These are phyloP conservation scores for Conus canariensis DNA, from an alignment of 2,888 invertebrate species.

Conservation along the genomic window DNA sequence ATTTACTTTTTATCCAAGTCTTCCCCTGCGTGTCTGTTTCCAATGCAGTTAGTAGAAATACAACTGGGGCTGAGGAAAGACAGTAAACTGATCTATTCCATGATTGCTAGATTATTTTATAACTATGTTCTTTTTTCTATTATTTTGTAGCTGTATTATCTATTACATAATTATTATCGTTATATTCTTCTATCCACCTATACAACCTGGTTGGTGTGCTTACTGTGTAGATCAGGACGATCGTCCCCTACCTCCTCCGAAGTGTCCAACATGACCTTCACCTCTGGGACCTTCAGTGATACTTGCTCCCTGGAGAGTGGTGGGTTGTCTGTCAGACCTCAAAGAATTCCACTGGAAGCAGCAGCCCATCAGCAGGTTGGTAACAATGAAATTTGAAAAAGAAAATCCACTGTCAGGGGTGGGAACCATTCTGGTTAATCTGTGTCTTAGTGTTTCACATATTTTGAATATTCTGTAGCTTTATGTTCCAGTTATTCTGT, in stretches of 20 bases:
- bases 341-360: constrained; percentile 54
- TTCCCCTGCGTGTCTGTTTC: not conserved
- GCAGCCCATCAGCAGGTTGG: constrained; percentile 59
- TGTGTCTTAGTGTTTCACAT: not conserved
- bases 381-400: not conserved
- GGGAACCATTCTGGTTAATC: not conserved
- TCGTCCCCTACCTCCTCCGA: constrained; percentile 65
- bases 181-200: no score
- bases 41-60: no score
- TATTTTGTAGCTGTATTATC: no score
- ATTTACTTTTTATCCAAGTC: no score
- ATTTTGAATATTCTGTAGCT: not conserved
- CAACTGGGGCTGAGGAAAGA: no score
- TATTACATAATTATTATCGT: no score
- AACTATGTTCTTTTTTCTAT: no score
- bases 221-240: constrained; percentile 61
- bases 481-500: no score
- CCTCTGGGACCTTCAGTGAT: constrained; percentile 59
- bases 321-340: constrained; percentile 48
- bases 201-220: no score
- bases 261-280: constrained; percentile 58
- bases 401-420: no score
- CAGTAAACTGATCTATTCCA: no score
- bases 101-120: no score
- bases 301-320: constrained; percentile 54